phyloP scores from a whole-genome alignment of 2,888 invertebrate species.

The Drosophila ustulata region DNA sequence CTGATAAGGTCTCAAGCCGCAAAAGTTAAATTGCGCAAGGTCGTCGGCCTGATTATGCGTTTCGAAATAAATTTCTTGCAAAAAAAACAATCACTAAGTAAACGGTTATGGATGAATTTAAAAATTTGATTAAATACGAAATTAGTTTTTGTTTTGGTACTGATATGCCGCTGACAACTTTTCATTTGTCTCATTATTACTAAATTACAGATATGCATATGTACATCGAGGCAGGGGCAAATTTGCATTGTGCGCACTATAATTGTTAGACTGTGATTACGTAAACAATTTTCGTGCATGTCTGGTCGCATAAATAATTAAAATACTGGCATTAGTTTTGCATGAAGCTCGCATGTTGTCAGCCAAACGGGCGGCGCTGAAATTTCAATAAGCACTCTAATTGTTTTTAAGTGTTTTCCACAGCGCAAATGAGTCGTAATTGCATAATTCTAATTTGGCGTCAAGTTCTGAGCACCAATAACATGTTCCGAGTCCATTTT shows the following conservation, averaged over 20 bases:
- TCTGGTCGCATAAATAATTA: slow-evolving; percentile 70
- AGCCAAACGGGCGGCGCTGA: slow-evolving; percentile 39
- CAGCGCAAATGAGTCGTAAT: slow-evolving; percentile 76
- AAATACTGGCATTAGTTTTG: slow-evolving; percentile 66
- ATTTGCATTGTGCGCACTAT: slow-evolving; percentile 3
- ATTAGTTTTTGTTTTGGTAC: too few species aligned
- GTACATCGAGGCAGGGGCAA: not conserved
- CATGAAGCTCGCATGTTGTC: slow-evolving; percentile 50
- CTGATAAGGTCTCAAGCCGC: not conserved
- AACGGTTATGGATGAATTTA: too few species aligned
- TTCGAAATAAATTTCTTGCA: too few species aligned
- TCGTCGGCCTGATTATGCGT: not conserved
- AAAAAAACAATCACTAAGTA: too few species aligned
- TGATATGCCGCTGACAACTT: not conserved
- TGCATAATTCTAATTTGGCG: slow-evolving; percentile 76
- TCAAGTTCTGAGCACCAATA: slow-evolving; percentile 72
- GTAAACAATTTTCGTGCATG: slow-evolving; percentile 67
- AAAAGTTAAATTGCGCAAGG: not conserved
- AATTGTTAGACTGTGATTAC: slow-evolving; percentile 43
- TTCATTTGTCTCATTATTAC: not conserved
- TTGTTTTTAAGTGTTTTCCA: slow-evolving; percentile 78
- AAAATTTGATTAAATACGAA: too few species aligned
- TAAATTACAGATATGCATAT: not conserved
- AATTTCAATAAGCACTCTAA: slow-evolving; percentile 77
- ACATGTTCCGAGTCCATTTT: slow-evolving; percentile 68